These are phyloP conservation scores for Siderastrea radians DNA, from an alignment of 92 coral and sea anemone genomes.

Conservation along the genomic window DNA sequence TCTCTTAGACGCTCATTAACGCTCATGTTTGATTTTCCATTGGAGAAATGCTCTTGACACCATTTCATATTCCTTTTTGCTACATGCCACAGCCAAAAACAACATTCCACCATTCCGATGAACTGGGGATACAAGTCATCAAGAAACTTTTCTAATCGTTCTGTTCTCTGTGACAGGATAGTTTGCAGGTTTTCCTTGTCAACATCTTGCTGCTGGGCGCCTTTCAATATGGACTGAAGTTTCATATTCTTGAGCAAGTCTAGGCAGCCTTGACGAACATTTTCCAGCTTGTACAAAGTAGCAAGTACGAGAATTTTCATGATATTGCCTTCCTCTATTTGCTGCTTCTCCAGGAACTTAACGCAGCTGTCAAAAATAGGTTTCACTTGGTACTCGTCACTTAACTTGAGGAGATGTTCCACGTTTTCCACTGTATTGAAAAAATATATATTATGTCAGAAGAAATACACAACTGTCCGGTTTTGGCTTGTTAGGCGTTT, in stretches of 20 bases:
- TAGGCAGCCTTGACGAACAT: conserved; percentile 9
- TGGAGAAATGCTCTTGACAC: background rate
- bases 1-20: background rate
- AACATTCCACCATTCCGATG: background rate
- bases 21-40: background rate
- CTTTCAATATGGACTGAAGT: background rate
- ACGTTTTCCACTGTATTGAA: no score
- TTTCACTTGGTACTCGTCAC: conserved; percentile 48
- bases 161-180: conserved; percentile 1
- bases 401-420: background rate
- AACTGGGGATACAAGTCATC: background rate
- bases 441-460: no score
- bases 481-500: no score
- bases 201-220: background rate
- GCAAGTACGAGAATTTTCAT: conserved; percentile 15
- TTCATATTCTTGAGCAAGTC: background rate
- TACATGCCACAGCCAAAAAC: background rate
- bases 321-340: background rate
- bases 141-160: background rate
- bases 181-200: conserved; percentile 19
- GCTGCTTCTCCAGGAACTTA: conserved; percentile 7
- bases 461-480: no score
- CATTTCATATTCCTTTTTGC: background rate
- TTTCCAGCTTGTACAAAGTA: background rate
- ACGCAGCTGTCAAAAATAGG: conserved; percentile 22